Evolutionary conservation across 2,888 invertebrate species (phyloP).

Genomic region (Anoplius nigerrimus): DNA sequence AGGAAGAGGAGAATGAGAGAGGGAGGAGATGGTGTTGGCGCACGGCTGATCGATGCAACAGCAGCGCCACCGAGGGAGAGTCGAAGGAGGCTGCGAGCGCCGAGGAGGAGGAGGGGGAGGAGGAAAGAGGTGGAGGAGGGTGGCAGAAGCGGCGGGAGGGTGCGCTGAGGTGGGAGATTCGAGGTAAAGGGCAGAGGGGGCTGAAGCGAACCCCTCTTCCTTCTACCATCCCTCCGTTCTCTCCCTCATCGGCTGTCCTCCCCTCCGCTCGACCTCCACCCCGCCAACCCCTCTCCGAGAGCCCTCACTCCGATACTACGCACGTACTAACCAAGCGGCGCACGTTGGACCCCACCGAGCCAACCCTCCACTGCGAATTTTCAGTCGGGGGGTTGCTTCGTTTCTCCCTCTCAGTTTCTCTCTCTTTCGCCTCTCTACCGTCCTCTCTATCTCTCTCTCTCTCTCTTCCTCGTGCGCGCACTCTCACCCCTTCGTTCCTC

Average conservation of each 20-base stretch:
- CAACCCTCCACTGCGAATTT: slow-evolving; percentile 34
- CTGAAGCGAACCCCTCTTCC: slow-evolving; percentile 2
- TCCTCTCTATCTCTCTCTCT: slow-evolving; percentile 40
- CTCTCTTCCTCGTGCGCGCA: background rate
- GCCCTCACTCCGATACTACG: slow-evolving; percentile 32
- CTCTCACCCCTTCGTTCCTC: too few relatives aligned
- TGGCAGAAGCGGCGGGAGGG: background rate
- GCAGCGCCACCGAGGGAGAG: slow-evolving; percentile 59
- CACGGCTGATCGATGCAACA: slow-evolving; percentile 73
- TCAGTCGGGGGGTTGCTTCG: slow-evolving; percentile 44
- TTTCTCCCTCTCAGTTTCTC: slow-evolving; percentile 31
- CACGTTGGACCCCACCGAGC: slow-evolving; percentile 39
- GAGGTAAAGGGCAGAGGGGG: slow-evolving; percentile 7
- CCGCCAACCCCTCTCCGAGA: slow-evolving; percentile 3
- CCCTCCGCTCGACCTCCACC: too few relatives aligned
- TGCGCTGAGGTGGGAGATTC: background rate
- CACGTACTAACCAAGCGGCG: slow-evolving; percentile 54
- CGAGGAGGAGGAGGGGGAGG: slow-evolving; percentile 24
- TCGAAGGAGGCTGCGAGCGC: slow-evolving; percentile 21
- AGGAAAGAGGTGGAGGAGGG: slow-evolving; percentile 9
- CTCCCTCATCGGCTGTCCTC: background rate
- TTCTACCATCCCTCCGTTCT: slow-evolving; percentile 8
- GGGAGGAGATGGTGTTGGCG: slow-evolving; percentile 50
- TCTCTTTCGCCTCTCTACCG: slow-evolving; percentile 29
- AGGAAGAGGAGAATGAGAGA: background rate